Conservation (phyloP, 2,797 vertebrate genomes). For the Sebastes miniatus region DNA sequence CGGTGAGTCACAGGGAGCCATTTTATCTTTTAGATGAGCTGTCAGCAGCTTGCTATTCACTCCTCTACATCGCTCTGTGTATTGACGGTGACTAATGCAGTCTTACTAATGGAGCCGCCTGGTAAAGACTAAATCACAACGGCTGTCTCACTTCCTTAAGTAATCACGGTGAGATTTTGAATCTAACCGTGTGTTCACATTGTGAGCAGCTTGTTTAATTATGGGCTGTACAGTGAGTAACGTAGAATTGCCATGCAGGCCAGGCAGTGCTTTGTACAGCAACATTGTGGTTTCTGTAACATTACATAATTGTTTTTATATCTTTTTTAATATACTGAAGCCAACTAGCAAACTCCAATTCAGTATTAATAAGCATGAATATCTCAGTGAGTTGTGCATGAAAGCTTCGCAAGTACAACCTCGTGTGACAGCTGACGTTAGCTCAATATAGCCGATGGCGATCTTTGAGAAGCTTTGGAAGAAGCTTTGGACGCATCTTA, state of each 20-base stretch:
- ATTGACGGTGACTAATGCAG: slow-evolving; percentile 61
- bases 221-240: neutral
- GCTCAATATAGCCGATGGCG: neutral
- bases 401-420: too few species aligned
- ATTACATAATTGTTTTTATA: neutral
- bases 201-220: slow-evolving; percentile 17
- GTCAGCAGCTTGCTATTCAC: slow-evolving; percentile 55
- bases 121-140: slow-evolving; percentile 17
- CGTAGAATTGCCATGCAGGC: neutral
- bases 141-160: slow-evolving; percentile 44
- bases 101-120: slow-evolving; percentile 55
- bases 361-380: neutral
- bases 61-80: slow-evolving; percentile 39
- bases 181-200: neutral
- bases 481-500: too few species aligned
- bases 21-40: slow-evolving; percentile 61
- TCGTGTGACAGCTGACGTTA: too few species aligned
- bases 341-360: neutral
- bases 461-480: neutral
- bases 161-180: slow-evolving; percentile 14
- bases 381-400: neutral
- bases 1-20: slow-evolving; percentile 65
- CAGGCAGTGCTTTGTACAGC: neutral
- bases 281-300: neutral
- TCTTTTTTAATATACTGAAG: neutral